Evolutionary conservation across 2,888 invertebrate genomes (phyloP).

Genomic region (Anaspis maculata): DNA sequence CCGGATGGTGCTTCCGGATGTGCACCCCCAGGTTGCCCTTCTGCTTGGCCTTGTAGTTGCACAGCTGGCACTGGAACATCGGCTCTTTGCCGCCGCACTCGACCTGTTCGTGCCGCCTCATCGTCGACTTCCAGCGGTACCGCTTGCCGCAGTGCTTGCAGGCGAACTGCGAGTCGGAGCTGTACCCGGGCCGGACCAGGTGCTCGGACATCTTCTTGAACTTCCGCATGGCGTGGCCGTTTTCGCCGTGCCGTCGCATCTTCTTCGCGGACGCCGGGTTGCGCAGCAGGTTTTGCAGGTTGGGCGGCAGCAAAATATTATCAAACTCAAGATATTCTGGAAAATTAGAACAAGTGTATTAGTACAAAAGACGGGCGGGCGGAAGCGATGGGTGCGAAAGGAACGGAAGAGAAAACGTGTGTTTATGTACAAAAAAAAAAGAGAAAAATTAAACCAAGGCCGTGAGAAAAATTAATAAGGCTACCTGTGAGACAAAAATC

Average conservation of each 20-base stretch:
- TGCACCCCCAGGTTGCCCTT: conserved; percentile 76
- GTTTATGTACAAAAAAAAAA: conserved; percentile 12
- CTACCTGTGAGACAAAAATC: too few relatives aligned
- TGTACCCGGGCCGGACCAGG: conserved; percentile 37
- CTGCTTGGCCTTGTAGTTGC: conserved; percentile 74
- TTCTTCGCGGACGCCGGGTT: conserved; percentile 20
- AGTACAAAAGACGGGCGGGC: conserved; percentile 3
- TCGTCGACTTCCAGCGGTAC: conserved; percentile 79
- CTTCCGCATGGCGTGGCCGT: conserved; percentile 26
- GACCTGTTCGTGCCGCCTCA: conserved; percentile 61
- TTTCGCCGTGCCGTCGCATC: conserved; percentile 18
- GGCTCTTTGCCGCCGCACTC: conserved; percentile 78
- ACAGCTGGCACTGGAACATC: conserved; percentile 71
- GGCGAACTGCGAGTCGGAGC: conserved; percentile 55
- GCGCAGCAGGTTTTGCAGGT: conserved; percentile 23
- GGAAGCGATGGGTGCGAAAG: conserved; percentile 1
- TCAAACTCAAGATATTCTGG: conserved; percentile 36
- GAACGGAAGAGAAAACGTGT: conserved; percentile 9
- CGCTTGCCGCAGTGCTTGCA: conserved; percentile 79
- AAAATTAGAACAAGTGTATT: conserved; percentile 9
- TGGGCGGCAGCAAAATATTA: conserved; percentile 31
- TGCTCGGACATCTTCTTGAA: conserved; percentile 22
- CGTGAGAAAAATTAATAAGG: background rate
- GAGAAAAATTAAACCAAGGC: conserved; percentile 6
- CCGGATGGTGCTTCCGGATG: conserved; percentile 64